Conservation (phyloP, 2,113 vertebrate species). For the Suricata suricatta region DNA sequence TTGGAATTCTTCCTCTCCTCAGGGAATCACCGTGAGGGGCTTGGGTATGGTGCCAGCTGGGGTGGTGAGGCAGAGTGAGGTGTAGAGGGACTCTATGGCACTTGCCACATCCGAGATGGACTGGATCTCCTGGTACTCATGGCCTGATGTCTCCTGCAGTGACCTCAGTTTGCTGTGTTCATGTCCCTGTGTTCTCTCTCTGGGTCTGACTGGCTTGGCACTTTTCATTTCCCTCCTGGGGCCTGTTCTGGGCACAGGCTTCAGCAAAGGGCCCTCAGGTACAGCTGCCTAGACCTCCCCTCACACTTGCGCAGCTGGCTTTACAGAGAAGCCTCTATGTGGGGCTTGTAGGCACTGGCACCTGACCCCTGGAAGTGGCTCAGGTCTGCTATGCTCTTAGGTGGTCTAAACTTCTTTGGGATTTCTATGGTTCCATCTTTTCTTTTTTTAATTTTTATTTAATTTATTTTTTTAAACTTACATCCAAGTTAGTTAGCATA, state of each 20-base stretch:
- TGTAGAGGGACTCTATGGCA: too few species aligned
- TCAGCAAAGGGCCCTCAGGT: background rate
- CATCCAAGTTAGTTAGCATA: too few species aligned
- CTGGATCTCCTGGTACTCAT: background rate
- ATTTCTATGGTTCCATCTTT: too few species aligned
- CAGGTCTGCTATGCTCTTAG: background rate
- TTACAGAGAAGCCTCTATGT: too few species aligned
- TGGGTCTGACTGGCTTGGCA: background rate
- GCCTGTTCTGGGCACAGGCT: background rate
- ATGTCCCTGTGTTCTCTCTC: background rate
- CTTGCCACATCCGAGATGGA: background rate
- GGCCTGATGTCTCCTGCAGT: background rate
- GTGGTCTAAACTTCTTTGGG: background rate
- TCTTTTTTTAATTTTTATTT: too few species aligned
- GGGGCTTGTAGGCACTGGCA: background rate
- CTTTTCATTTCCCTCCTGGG: background rate
- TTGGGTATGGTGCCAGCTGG: background rate
- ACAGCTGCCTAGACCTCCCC: background rate
- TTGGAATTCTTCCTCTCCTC: background rate
- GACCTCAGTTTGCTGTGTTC: background rate
- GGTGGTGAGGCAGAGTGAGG: rapidly evolving
- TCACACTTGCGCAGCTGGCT: too few species aligned
- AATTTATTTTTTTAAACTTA: too few species aligned
- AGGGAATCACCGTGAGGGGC: background rate
- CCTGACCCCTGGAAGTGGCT: background rate